Evolutionary conservation across 2,888 invertebrate genomes (phyloP).

Genomic region (Drosophila niveifrons): DNA sequence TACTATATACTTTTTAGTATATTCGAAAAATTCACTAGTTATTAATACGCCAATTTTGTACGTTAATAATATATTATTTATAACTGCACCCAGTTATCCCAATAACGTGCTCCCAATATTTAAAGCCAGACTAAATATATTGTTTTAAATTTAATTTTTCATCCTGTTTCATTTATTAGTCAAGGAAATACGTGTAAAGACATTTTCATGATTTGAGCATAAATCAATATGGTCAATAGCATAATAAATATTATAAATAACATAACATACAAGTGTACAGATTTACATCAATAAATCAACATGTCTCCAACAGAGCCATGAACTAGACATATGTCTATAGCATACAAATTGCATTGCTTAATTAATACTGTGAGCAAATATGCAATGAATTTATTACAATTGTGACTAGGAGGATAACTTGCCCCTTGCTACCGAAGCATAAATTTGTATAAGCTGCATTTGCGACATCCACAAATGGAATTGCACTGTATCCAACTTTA

Average conservation of each 20-base stretch:
- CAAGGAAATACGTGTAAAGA: background rate
- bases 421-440: background rate
- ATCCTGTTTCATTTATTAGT: background rate
- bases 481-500: conserved; percentile 1
- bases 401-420: conserved; percentile 9
- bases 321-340: too few relatives aligned
- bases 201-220: background rate
- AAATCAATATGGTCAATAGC: background rate
- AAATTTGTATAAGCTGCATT: conserved; percentile 28
- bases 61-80: too few relatives aligned
- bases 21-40: too few relatives aligned
- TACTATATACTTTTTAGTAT: too few relatives aligned
- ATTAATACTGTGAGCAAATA: background rate
- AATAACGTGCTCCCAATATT: background rate
- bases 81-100: too few relatives aligned
- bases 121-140: background rate
- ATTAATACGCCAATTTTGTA: too few relatives aligned
- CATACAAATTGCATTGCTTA: too few relatives aligned
- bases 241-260: background rate
- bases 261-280: too few relatives aligned
- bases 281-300: background rate
- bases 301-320: too few relatives aligned
- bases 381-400: background rate
- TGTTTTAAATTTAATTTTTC: background rate
- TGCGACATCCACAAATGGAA: conserved; percentile 29